Conservation (phyloP, 1,140 invertebrate species). For the Thaumatotibia leucotreta region DNA sequence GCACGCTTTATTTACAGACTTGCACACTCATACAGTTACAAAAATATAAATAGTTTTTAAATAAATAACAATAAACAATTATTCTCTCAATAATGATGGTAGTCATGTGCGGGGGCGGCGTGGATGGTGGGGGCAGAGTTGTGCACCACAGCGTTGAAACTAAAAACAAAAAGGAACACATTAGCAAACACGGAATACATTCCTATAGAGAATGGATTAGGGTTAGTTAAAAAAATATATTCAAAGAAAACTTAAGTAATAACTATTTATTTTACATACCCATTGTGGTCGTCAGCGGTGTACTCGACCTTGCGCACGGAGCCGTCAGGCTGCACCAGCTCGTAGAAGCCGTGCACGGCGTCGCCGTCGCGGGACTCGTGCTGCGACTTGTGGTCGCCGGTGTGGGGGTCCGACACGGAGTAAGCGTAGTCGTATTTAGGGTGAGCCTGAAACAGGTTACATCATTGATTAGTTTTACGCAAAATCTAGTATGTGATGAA, state of each 20-base stretch:
- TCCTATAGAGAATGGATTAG: too few relatives aligned
- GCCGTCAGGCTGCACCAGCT: constrained; percentile 65
- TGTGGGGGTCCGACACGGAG: constrained; percentile 70
- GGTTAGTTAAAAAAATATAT: background rate
- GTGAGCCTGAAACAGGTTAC: constrained; percentile 33
- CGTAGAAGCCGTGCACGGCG: constrained; percentile 59
- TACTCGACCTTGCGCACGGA: constrained; percentile 67
- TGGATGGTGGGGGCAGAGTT: constrained; percentile 56
- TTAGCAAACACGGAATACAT: too few relatives aligned
- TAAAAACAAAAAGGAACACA: constrained; percentile 27
- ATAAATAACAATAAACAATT: background rate
- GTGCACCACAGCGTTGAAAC: constrained; percentile 72
- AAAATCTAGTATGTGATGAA: too few relatives aligned
- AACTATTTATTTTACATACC: constrained; percentile 27
- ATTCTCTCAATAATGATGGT: constrained; percentile 36
- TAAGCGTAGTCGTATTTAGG: constrained; percentile 74
- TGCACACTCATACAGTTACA: background rate
- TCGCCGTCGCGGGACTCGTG: constrained; percentile 54
- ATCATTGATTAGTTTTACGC: background rate
- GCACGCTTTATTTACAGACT: background rate
- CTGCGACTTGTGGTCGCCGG: constrained; percentile 53
- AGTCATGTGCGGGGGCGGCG: constrained; percentile 27
- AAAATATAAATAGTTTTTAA: background rate
- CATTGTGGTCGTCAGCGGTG: constrained; percentile 54
- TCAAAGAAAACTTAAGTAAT: background rate